Percentiles rank a stretch among this genome's conserved stretches.
phyloP scores from a whole-genome alignment of 2,113 vertebrate species.

The Beaufortia kweichowensis region DNA sequence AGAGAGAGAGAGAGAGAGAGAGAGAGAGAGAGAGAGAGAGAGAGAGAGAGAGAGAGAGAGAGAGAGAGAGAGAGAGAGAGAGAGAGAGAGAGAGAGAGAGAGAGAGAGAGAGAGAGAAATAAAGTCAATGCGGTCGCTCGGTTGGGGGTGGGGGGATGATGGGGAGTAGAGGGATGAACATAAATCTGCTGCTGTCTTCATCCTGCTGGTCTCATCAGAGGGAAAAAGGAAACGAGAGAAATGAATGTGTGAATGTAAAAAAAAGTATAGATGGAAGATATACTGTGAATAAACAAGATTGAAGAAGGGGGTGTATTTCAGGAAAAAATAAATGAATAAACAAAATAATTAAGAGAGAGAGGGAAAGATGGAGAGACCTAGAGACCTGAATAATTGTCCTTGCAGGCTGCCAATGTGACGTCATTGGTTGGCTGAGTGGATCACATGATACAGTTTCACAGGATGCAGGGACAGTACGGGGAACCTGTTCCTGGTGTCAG shows the following conservation, averaged over 20 bases:
- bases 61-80: not conserved
- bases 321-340: not conserved
- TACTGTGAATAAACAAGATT: not conserved
- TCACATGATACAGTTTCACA: constrained; percentile 10
- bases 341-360: not conserved
- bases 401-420: constrained; percentile 26
- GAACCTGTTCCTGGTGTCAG: not conserved
- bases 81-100: constrained; percentile 16
- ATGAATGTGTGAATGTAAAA: not conserved
- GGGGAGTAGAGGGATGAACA: constrained; percentile 20
- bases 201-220: constrained; percentile 40
- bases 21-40: constrained; percentile 22
- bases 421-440: constrained; percentile 30
- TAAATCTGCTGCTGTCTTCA: constrained; percentile 46
- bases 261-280: constrained; percentile 15
- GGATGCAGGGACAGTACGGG: not conserved
- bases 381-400: constrained; percentile 28
- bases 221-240: constrained; percentile 6
- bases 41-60: constrained; percentile 18
- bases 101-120: constrained; percentile 18
- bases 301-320: not conserved
- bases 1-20: constrained; percentile 14
- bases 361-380: not conserved
- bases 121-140: constrained; percentile 17
- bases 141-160: not conserved